phyloP scores from a whole-genome alignment of 2,797 vertebrate genomes.

The Enteromius viviparus region DNA sequence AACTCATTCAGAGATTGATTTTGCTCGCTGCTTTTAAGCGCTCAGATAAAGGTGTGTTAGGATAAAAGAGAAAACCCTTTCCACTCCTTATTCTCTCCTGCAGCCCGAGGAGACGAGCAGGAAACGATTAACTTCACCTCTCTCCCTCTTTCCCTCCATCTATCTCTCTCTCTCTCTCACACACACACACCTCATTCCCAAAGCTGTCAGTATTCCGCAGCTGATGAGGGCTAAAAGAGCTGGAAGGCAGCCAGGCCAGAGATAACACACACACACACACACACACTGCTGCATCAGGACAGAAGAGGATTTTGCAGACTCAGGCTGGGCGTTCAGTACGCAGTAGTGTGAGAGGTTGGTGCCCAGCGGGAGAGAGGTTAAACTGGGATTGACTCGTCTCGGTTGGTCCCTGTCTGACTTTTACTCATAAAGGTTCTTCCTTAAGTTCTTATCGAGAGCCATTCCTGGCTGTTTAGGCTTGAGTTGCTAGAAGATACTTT shows the following conservation, averaged over 20 bases:
- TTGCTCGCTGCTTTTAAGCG: conserved; percentile 47
- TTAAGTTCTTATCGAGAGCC: neutral
- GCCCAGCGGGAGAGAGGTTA: conserved; percentile 43
- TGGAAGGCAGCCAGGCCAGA: conserved; percentile 40
- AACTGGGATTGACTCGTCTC: conserved; percentile 51
- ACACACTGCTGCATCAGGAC: neutral
- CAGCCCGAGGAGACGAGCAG: conserved; percentile 20
- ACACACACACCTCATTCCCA: conserved; percentile 29
- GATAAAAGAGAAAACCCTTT: conserved; percentile 49
- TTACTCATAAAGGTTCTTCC: neutral
- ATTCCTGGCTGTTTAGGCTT: neutral
- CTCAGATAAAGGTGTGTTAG: conserved; percentile 52
- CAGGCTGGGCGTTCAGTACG: conserved; percentile 1
- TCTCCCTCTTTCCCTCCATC: conserved; percentile 27
- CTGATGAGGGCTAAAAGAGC: conserved; percentile 45
- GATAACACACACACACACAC: conserved; percentile 38
- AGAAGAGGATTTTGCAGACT: conserved; percentile 30
- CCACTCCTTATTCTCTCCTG: conserved; percentile 49
- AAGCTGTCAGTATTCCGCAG: conserved; percentile 39
- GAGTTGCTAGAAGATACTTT: neutral
- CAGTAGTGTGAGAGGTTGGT: conserved; percentile 16
- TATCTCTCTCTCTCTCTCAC: conserved; percentile 9
- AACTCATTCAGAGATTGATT: conserved; percentile 58
- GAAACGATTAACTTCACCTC: conserved; percentile 48
- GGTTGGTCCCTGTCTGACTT: neutral